These are phyloP conservation scores for Nyctalus aviator DNA, from an alignment of 2,797 vertebrate genomes.

Conservation along the genomic window DNA sequence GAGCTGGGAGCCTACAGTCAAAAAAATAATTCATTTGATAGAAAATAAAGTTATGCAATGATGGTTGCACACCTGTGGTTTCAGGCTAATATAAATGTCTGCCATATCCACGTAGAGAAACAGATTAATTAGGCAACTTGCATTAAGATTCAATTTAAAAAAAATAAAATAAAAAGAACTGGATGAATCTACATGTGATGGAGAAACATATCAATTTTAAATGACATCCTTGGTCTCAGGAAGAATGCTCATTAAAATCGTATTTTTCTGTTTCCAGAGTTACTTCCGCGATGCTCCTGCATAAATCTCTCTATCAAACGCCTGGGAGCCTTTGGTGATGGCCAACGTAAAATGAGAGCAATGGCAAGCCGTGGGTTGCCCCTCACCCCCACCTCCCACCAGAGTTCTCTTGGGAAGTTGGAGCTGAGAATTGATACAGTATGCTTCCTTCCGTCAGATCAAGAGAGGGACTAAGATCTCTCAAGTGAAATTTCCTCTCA, in stretches of 20 bases:
- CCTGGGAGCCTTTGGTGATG: not conserved
- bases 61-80: not conserved
- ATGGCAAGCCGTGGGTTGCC: not conserved
- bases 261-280: conserved; percentile 1
- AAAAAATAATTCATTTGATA: not conserved
- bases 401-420: not conserved
- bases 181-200: not conserved
- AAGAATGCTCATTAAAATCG: conserved; percentile 27
- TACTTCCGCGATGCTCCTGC: not conserved
- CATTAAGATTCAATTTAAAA: not conserved
- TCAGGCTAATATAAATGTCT: not conserved
- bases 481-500: conserved; percentile 51
- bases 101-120: not conserved
- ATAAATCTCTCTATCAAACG: not conserved
- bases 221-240: not conserved
- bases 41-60: not conserved
- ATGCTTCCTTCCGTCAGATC: not conserved
- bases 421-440: not conserved
- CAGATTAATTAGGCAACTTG: not conserved
- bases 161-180: not conserved
- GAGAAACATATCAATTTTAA: conserved; percentile 17
- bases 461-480: not conserved
- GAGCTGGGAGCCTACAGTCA: not conserved
- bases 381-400: not conserved
- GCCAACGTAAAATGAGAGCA: not conserved